These are phyloP conservation scores for Choristoneura rosaceana DNA, from an alignment of 2,888 invertebrate species.

Conservation along the genomic window DNA sequence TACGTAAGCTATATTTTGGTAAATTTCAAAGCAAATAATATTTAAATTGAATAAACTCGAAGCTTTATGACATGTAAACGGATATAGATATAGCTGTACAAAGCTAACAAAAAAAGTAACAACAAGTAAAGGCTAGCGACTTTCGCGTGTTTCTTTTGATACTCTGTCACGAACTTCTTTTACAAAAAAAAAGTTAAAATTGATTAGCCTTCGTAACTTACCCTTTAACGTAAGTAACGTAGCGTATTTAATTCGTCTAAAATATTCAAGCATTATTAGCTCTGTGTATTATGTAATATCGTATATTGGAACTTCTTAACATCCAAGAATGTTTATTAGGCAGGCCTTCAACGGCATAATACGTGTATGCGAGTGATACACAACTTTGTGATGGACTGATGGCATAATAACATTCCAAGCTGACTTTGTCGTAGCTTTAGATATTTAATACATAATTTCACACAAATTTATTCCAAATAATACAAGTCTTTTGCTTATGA, in stretches of 20 bases:
- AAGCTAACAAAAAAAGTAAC: not conserved
- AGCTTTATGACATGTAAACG: not conserved
- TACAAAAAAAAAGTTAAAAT: not conserved
- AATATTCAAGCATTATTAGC: not conserved
- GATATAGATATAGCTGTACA: not conserved
- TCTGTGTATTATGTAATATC: not conserved
- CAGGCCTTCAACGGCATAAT: conserved; percentile 15
- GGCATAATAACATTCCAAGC: conserved; percentile 24
- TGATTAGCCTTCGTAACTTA: not conserved
- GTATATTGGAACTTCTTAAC: not conserved
- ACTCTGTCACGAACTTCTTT: not conserved
- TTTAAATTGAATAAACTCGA: not conserved
- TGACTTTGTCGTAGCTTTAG: conserved; percentile 17
- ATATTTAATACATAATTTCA: not conserved
- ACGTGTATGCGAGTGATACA: conserved; percentile 15
- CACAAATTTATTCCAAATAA: not conserved
- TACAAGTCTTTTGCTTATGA: not conserved
- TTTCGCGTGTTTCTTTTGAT: not conserved
- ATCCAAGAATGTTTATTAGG: conserved; percentile 26
- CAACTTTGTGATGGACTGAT: conserved; percentile 30
- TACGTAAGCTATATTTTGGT: too few species aligned
- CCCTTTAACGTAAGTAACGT: not conserved
- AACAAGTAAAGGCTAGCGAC: not conserved
- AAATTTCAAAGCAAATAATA: too few species aligned
- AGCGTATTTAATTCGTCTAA: not conserved